A percentile compares a stretch with the other conserved stretches of the same genome.
phyloP scores from a whole-genome alignment of 2,113 vertebrate species.

The Ceratotherium simum region DNA sequence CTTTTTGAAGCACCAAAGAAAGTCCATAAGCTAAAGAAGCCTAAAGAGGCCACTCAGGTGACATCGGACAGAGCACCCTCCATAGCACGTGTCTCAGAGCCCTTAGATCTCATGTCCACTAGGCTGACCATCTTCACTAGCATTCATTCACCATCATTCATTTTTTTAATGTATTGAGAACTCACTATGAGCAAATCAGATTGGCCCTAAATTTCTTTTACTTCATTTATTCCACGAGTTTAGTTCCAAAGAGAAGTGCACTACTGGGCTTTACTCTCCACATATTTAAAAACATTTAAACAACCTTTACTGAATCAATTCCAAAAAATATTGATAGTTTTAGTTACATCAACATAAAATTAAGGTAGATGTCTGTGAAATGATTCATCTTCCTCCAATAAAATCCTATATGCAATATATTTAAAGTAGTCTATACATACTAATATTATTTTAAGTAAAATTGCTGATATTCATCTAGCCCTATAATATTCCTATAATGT shows the following conservation, averaged over 20 bases:
- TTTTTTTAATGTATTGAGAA: background rate
- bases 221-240: background rate
- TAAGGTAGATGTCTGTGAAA: background rate
- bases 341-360: background rate
- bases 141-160: background rate
- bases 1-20: background rate
- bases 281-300: slow-evolving; percentile 28
- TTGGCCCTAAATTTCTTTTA: background rate
- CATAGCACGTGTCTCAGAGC: background rate
- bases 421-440: background rate
- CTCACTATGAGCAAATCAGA: background rate
- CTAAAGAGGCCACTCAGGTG: background rate
- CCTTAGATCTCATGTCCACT: background rate
- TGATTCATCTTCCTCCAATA: background rate
- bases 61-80: background rate
- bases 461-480: background rate
- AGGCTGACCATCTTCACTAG: background rate
- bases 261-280: background rate
- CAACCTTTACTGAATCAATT: background rate
- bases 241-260: background rate
- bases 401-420: background rate
- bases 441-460: slow-evolving; percentile 38
- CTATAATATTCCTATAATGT: background rate
- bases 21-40: background rate
- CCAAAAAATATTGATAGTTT: background rate